Evolutionary conservation across 2,113 vertebrate species (phyloP).

Genomic region (Lepus europaeus): DNA sequence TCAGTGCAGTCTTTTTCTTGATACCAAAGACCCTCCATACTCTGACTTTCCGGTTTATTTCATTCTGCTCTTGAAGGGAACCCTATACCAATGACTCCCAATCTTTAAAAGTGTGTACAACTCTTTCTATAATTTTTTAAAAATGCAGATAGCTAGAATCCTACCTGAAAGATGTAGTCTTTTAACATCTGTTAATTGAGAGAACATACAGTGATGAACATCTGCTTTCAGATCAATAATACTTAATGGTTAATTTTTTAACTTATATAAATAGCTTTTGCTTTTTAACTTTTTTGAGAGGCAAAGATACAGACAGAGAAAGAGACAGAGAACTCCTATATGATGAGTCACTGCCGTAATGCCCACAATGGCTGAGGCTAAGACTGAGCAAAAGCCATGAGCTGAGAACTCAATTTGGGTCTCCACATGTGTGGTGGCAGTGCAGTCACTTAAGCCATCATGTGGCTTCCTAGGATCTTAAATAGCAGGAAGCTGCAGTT

Average conservation of each 20-base stretch:
- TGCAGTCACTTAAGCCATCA: too few species aligned
- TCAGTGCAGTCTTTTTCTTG: neutral
- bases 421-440: too few species aligned
- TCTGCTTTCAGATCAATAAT: neutral
- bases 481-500: too few species aligned
- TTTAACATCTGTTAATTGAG: neutral
- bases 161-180: neutral
- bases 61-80: neutral
- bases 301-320: too few species aligned
- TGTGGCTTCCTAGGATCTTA: too few species aligned
- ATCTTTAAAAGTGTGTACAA: neutral
- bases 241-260: neutral
- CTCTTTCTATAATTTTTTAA: neutral
- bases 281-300: neutral
- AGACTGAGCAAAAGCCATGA: too few species aligned
- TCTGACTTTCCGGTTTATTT: constrained; percentile 23
- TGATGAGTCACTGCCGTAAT: too few species aligned
- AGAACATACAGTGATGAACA: constrained; percentile 26
- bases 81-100: neutral
- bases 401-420: too few species aligned
- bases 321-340: too few species aligned
- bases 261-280: neutral
- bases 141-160: constrained; percentile 5
- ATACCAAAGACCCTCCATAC: neutral
- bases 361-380: too few species aligned